phyloP scores from a whole-genome alignment of 2,888 invertebrate genomes.

The Leptopterna dolabrata region DNA sequence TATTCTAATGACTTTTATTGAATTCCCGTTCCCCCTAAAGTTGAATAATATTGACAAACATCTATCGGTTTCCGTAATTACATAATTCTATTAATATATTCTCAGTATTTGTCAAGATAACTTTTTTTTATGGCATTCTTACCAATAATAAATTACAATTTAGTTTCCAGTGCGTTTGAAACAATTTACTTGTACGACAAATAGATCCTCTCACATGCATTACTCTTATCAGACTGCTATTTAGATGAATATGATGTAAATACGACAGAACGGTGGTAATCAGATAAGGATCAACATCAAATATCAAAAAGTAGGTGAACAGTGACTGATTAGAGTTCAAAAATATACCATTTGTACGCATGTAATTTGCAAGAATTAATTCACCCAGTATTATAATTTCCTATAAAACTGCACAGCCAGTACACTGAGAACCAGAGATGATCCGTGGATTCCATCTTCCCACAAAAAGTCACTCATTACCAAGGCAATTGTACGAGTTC shows the following conservation, averaged over 20 bases:
- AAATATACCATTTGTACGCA: slow-evolving; percentile 13
- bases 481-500: no score
- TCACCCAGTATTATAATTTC: background rate
- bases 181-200: background rate
- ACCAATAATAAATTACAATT: background rate
- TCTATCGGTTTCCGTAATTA: background rate
- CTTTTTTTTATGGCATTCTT: background rate
- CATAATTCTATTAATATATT: background rate
- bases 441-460: background rate
- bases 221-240: background rate
- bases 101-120: slow-evolving; percentile 1
- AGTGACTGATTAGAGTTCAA: background rate
- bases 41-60: background rate
- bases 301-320: slow-evolving; percentile 16
- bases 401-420: background rate
- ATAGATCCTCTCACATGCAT: background rate
- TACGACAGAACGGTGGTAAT: background rate
- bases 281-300: background rate
- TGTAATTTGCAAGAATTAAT: background rate
- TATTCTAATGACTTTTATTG: background rate
- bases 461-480: no score
- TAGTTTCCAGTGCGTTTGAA: background rate
- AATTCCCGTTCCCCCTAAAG: background rate
- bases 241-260: background rate
- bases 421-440: background rate